Percentiles rank a stretch among this genome's conserved stretches.
Evolutionary conservation across 1,140 invertebrate species (phyloP).

Genomic region (Bombus vancouverensis): DNA sequence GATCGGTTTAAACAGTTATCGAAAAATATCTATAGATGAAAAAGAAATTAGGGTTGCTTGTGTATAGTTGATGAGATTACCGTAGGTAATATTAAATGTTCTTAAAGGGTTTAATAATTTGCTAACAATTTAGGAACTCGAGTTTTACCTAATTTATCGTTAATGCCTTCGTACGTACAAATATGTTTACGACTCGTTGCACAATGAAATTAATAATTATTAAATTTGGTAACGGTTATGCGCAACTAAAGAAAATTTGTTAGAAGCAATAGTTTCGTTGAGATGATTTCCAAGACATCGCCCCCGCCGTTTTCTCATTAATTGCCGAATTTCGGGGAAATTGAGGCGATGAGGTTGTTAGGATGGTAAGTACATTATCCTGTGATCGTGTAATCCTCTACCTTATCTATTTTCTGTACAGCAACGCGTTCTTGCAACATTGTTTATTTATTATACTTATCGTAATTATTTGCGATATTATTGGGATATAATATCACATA

Average conservation of each 20-base stretch:
- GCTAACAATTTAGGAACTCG: too few species aligned
- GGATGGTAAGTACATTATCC: conserved; percentile 75
- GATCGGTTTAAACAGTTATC: too few species aligned
- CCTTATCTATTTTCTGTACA: conserved; percentile 61
- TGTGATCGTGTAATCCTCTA: conserved; percentile 61
- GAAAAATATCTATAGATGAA: too few species aligned
- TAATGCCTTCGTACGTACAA: not conserved
- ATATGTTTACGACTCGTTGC: not conserved
- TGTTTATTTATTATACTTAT: conserved; percentile 65
- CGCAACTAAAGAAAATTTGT: conserved; percentile 23
- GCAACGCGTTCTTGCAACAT: conserved; percentile 61
- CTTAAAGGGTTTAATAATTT: too few species aligned
- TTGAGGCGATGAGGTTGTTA: conserved; percentile 65
- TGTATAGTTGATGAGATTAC: too few species aligned
- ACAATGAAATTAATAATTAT: not conserved
- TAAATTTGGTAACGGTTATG: conserved; percentile 43
- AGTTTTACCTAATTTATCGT: too few species aligned
- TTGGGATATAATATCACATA: not conserved
- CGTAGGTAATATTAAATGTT: too few species aligned
- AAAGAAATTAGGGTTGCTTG: too few species aligned
- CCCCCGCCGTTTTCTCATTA: conserved; percentile 74
- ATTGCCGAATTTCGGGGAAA: conserved; percentile 75
- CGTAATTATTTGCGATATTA: not conserved
- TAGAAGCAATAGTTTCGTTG: conserved; percentile 45
- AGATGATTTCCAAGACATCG: conserved; percentile 41